phyloP scores from a whole-genome alignment of 2,888 invertebrate genomes.

The Sthenelais limicola region DNA sequence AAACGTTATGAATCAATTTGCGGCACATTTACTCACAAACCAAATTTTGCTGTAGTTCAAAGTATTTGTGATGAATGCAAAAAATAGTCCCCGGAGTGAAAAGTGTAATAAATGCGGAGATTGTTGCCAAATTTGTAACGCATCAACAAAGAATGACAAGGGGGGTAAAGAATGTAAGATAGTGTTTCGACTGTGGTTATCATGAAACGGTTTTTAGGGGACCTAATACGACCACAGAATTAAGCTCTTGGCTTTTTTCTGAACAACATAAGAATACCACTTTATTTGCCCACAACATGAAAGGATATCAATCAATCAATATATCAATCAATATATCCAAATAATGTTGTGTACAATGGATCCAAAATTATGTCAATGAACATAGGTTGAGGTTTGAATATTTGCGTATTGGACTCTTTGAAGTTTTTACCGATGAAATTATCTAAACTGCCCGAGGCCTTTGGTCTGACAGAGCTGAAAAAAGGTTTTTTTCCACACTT shows the following conservation, averaged over 20 bases:
- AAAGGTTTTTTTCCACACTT: conserved; percentile 19
- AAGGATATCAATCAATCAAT: neutral
- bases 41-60: conserved; percentile 8
- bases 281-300: conserved; percentile 10
- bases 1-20: neutral
- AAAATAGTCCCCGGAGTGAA: neutral
- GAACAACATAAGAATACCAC: neutral
- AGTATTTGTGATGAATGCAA: neutral
- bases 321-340: neutral
- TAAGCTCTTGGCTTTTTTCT: conserved; percentile 1
- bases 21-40: neutral
- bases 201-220: conserved; percentile 1
- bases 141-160: too few relatives aligned
- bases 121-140: neutral
- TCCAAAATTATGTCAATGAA: conserved; percentile 22
- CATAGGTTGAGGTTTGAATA: neutral
- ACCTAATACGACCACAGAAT: neutral
- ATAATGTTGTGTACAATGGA: conserved; percentile 1
- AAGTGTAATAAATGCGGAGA: conserved; percentile 1
- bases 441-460: neutral
- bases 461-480: conserved; percentile 1
- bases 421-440: conserved; percentile 12
- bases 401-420: conserved; percentile 17
- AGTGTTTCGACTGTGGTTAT: neutral
- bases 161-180: neutral